Conservation (phyloP, 2,113 vertebrate genomes). For the Podocnemis expansa region DNA sequence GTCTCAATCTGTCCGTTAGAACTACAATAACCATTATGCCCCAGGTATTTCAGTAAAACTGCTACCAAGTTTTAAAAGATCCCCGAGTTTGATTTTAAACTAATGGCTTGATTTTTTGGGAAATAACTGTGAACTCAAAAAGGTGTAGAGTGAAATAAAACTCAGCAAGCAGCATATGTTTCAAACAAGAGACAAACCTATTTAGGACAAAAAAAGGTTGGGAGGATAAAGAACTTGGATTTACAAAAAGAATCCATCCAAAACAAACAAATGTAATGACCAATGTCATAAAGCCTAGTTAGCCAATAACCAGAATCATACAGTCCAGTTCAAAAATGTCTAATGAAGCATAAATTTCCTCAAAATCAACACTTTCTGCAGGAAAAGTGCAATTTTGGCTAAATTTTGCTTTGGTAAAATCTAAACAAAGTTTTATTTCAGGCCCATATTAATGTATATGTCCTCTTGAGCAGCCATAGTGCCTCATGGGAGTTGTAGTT, state of each 20-base stretch:
- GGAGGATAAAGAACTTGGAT: neutral
- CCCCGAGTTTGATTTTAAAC: neutral
- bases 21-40: too few relatives aligned
- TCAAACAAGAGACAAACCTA: neutral
- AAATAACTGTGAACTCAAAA: neutral
- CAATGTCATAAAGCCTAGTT: neutral
- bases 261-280: neutral
- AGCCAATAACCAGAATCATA: neutral
- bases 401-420: neutral
- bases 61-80: neutral
- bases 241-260: neutral
- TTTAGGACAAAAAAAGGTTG: neutral
- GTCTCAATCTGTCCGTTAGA: neutral
- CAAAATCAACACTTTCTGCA: neutral
- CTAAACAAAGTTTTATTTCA: neutral
- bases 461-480: neutral
- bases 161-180: too few relatives aligned
- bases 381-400: neutral
- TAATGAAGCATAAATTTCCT: neutral
- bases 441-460: neutral
- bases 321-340: neutral
- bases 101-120: neutral
- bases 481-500: neutral
- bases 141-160: neutral
- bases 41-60: neutral